A percentile compares a stretch with the other conserved stretches of the same genome.
Evolutionary conservation across 2,888 invertebrate genomes (phyloP).

Genomic region (Darwinula stevensoni): DNA sequence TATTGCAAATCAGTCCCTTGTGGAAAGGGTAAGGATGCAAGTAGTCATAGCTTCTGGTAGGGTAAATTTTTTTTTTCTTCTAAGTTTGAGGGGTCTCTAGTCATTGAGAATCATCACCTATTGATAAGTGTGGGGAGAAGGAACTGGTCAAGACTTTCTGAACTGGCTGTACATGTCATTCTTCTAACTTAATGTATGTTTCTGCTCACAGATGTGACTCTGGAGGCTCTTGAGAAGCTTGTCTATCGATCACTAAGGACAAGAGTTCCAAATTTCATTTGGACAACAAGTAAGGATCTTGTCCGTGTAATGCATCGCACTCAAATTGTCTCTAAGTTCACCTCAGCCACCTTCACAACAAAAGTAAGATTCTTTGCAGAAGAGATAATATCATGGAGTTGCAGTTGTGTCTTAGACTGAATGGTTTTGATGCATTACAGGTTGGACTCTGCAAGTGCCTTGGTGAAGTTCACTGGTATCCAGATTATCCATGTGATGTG

Average conservation of each 20-base stretch:
- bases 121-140: too few species aligned
- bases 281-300: slow-evolving; percentile 52
- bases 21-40: too few species aligned
- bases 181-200: not conserved
- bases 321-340: slow-evolving; percentile 47
- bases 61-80: too few species aligned
- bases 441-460: slow-evolving; percentile 40
- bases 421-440: too few species aligned
- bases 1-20: too few species aligned
- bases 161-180: too few species aligned
- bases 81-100: too few species aligned
- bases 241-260: not conserved
- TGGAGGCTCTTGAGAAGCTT: not conserved
- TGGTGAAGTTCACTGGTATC: slow-evolving; percentile 55
- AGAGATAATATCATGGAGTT: too few species aligned
- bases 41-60: too few species aligned
- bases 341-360: slow-evolving; percentile 60
- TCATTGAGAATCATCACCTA: too few species aligned
- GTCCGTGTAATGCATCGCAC: slow-evolving; percentile 29
- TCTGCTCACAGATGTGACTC: not conserved
- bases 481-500: slow-evolving; percentile 45
- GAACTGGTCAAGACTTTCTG: too few species aligned
- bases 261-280: slow-evolving; percentile 40
- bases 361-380: slow-evolving; percentile 31
- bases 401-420: too few species aligned